Evolutionary conservation across 1,140 invertebrate species (phyloP).

Genomic region (Drosophila auraria): DNA sequence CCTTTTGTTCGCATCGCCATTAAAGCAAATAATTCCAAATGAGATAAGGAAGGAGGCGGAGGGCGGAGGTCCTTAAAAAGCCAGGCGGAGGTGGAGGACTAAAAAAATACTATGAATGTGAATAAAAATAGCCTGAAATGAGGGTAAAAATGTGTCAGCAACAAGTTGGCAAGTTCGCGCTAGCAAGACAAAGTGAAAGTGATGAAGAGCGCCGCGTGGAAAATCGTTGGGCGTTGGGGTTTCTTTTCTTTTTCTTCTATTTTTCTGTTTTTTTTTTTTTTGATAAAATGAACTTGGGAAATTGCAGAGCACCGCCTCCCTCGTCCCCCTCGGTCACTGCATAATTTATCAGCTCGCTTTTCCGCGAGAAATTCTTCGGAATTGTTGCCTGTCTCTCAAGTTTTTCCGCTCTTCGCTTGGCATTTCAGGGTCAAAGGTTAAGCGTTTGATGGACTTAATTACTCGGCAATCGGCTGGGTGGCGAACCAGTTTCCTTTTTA

Average conservation of each 20-base stretch:
- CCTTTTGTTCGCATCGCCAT: slow-evolving; percentile 56
- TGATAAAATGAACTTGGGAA: slow-evolving; percentile 69
- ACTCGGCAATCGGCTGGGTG: neutral
- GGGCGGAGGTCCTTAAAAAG: neutral
- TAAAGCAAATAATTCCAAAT: slow-evolving; percentile 82
- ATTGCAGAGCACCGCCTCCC: slow-evolving; percentile 50
- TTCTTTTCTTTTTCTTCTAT: neutral
- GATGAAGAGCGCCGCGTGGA: slow-evolving; percentile 4
- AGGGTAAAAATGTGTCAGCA: slow-evolving; percentile 54
- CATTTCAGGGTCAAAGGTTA: slow-evolving; percentile 52
- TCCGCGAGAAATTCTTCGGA: slow-evolving; percentile 38
- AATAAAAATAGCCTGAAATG: slow-evolving; percentile 19
- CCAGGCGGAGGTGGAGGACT: neutral
- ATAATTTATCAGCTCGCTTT: slow-evolving; percentile 74
- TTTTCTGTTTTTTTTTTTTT: neutral
- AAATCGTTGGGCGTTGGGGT: slow-evolving; percentile 2
- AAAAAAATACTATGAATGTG: slow-evolving; percentile 15
- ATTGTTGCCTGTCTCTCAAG: slow-evolving; percentile 40
- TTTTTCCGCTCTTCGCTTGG: slow-evolving; percentile 17
- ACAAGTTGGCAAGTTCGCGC: slow-evolving; percentile 75
- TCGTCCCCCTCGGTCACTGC: slow-evolving; percentile 49
- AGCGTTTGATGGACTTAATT: slow-evolving; percentile 51
- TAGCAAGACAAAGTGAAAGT: slow-evolving; percentile 77
- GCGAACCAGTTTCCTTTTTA: neutral
- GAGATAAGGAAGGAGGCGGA: slow-evolving; percentile 61